phyloP scores from a whole-genome alignment of 2,888 invertebrate genomes.

The Parelbella ahira region DNA sequence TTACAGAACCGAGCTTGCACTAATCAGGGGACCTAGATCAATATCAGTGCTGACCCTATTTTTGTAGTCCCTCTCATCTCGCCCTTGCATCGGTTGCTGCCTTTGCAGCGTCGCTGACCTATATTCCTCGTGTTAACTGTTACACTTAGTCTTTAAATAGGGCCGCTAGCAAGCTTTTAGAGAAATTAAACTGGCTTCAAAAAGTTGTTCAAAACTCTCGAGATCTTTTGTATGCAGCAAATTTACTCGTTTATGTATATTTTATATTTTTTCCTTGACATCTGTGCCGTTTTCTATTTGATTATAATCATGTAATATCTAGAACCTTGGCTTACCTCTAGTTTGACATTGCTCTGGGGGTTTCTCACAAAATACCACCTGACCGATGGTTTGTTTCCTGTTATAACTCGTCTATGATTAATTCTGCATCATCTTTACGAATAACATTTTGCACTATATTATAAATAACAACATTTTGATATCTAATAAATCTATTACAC shows the following conservation, averaged over 20 bases:
- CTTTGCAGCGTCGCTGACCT: slow-evolving; percentile 60
- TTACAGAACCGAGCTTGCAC: neutral
- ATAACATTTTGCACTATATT: no score
- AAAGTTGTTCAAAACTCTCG: slow-evolving; percentile 4
- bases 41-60: slow-evolving; percentile 36
- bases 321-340: no score
- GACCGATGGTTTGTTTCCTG: no score
- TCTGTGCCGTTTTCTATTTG: no score
- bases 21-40: slow-evolving; percentile 27
- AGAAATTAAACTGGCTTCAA: slow-evolving; percentile 16
- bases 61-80: slow-evolving; percentile 45
- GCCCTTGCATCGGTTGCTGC: slow-evolving; percentile 48
- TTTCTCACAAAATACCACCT: no score
- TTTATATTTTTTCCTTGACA: no score
- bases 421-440: no score
- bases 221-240: slow-evolving; percentile 5
- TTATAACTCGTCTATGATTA: no score
- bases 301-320: no score
- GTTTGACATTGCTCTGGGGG: no score
- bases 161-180: slow-evolving; percentile 31
- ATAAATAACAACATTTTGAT: no score
- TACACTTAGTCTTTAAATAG: slow-evolving; percentile 41
- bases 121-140: slow-evolving; percentile 51
- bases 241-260: slow-evolving; percentile 3
- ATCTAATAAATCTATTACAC: no score